phyloP scores from a whole-genome alignment of 2,113 vertebrate species.

The Chlamydotis undulata region DNA sequence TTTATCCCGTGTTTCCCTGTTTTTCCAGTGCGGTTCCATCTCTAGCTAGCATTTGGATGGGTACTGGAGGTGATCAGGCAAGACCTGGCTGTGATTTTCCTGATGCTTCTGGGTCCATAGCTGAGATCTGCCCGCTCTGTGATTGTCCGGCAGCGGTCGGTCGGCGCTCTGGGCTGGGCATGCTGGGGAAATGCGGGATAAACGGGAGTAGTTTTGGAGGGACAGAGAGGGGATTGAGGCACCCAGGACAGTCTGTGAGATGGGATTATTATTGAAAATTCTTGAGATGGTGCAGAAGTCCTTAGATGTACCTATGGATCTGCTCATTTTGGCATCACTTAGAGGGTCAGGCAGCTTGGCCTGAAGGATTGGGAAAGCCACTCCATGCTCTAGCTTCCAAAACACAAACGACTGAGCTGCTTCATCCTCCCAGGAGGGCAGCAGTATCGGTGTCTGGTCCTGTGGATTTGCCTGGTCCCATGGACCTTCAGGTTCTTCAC shows the following conservation, averaged over 20 bases:
- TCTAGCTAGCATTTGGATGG: neutral
- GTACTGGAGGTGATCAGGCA: neutral
- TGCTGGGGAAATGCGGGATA: neutral
- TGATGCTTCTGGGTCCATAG: neutral
- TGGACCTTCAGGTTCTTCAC: neutral
- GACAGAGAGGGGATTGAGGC: neutral
- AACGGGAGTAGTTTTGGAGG: neutral
- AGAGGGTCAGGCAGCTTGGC: neutral
- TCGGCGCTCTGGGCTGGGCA: neutral
- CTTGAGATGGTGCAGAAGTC: neutral
- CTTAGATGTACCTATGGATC: neutral
- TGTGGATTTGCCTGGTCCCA: neutral
- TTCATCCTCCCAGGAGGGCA: too few species aligned
- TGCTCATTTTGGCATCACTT: neutral
- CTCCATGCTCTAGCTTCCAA: neutral
- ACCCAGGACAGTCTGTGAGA: too few species aligned
- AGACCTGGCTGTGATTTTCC: neutral
- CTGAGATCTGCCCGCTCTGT: neutral
- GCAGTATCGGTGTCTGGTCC: neutral
- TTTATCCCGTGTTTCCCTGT: neutral
- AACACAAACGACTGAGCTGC: neutral
- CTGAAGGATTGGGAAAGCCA: neutral
- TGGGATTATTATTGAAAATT: neutral
- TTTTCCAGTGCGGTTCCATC: neutral
- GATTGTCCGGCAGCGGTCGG: neutral